Base-by-base conservation (phyloP, 2,888 invertebrate genomes). In the Pachycephus smyrnensis region DNA sequence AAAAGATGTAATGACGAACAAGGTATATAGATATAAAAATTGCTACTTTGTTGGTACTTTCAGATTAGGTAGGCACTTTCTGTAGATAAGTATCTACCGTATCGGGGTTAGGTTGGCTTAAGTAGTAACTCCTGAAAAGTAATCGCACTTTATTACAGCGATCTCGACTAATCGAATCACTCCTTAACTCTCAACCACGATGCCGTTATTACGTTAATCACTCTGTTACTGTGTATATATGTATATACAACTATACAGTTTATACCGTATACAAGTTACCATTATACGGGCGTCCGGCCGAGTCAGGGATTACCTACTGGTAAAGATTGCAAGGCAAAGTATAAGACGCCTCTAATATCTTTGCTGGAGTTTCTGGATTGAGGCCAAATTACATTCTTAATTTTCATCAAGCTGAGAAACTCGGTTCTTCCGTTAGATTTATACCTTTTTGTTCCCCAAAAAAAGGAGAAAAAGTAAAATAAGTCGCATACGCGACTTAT, bases 371-470 rank as follows among this genome's bases (percentile, higher is more conserved):
- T 75, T 77, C 73, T 81, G 81, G 81, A 80, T 77, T 74, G n/a
- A 4, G 32, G 78, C 80, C 81, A 82, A 79, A 77, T 77, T 80
- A 76, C 78, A 78, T 81, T 80, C 77, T 80, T 73, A 80, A 82
- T 79, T 80, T 75, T 68, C 71, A 76, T 30, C 76, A 11, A 71
- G 71, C n/a, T 3, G 32, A 71, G 71, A 71, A 71, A 31, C 15
- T 31, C 12, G 33, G 71, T 31, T 71, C 11, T 33, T 31, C 0
- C 32, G 9, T 55, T 55, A 23, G 23, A 55, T 55, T 55, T 55
- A 55, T 9, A 23, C 23, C 9, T 55, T 55, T 31, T 30, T 30
- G 4, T n/a, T 9, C 9, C 9, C 11, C 71, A 12, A 12, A 2
- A 68, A 68, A n/a, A 33, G 33, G 33, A 33, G 33, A 4, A 33